Evolutionary conservation across 1,140 invertebrate genomes (phyloP), one percentile per base, ranked within the genome.

Genomic region (Zaprionus davidi): DNA sequence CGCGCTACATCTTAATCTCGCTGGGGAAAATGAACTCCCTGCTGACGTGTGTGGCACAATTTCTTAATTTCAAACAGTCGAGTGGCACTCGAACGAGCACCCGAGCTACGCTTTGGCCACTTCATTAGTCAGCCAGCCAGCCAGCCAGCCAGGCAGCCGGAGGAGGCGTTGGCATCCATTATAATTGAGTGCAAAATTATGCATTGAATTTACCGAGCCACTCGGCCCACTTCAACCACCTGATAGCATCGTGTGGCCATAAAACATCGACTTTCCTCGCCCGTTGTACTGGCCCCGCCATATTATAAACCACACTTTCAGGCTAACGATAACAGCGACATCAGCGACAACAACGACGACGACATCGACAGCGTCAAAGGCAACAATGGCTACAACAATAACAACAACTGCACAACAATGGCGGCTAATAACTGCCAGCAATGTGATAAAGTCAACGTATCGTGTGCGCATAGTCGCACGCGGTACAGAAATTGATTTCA

Each of bases 141-240:
- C 6, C 28, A 34, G 26, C 15, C 34, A 36, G 11, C 4, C 12
- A 38, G 3, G 11, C 36, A 17, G 20, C 20, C 15, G 20, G 31
- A 36, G 17, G 22, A 51, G 59, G 58, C 73, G 68, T 60, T 60
- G 55, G 64, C 60, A 58, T 57, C 78, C 84, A 90, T 88, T 84
- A 88, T 90, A 88, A 88, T 90, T 84, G 85, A 90, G 84, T 88
- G 84, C 85, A 88, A 90, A 88, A 88, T 88, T 88, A 88, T 88
- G 84, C 84, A 88, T 88, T 88, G 84, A 81, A 88, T 74, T 79
- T 70, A 44, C 75, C 41, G n/a, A 28, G 9, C 24, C 68, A 76
- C 63, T 65, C 64, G 56, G 59, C 75, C 75, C 75, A 70, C 70
- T 59, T 79, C 36, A 63, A 51, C 53, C 64, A 38, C 55, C 75